Percentiles rank a stretch among this genome's conserved stretches.
Evolutionary conservation across 2,888 invertebrate genomes (phyloP).

Genomic region (Acrobeloides nanus): DNA sequence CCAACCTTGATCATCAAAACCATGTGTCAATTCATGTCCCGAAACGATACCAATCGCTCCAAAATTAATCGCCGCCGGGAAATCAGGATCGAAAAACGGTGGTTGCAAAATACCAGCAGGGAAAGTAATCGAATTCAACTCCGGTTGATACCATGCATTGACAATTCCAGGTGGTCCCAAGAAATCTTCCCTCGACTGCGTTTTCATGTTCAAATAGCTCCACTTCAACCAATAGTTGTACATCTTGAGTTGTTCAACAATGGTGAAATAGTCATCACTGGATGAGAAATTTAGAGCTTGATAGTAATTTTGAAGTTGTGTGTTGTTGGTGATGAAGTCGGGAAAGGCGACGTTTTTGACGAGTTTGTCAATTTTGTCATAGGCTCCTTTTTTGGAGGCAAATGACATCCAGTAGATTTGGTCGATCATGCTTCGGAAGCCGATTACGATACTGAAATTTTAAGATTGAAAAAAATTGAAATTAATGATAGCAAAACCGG

Average conservation of each 20-base stretch:
- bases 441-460: too few relatives aligned
- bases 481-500: too few relatives aligned
- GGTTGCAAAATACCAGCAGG: slow-evolving; percentile 25
- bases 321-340: slow-evolving; percentile 36
- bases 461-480: too few relatives aligned
- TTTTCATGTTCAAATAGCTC: too few relatives aligned
- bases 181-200: slow-evolving; percentile 15
- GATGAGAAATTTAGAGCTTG: slow-evolving; percentile 18
- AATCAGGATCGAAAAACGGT: slow-evolving; percentile 40
- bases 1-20: slow-evolving; percentile 28
- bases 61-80: slow-evolving; percentile 48
- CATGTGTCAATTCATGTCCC: slow-evolving; percentile 31
- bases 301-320: slow-evolving; percentile 28
- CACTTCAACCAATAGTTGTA: too few relatives aligned
- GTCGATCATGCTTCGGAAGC: slow-evolving; percentile 29
- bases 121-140: slow-evolving; percentile 27
- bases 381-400: slow-evolving; percentile 36
- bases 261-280: too few relatives aligned
- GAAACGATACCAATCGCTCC: slow-evolving; percentile 23
- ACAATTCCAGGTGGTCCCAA: slow-evolving; percentile 7
- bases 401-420: slow-evolving; percentile 40
- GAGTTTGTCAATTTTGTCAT: slow-evolving; percentile 40
- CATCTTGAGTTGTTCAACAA: too few relatives aligned
- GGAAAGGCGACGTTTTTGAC: slow-evolving; percentile 45
- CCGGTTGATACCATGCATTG: slow-evolving; percentile 17